These are phyloP conservation scores for Geothlypis trichas DNA, from an alignment of 2,113 vertebrate genomes.

Conservation along the genomic window DNA sequence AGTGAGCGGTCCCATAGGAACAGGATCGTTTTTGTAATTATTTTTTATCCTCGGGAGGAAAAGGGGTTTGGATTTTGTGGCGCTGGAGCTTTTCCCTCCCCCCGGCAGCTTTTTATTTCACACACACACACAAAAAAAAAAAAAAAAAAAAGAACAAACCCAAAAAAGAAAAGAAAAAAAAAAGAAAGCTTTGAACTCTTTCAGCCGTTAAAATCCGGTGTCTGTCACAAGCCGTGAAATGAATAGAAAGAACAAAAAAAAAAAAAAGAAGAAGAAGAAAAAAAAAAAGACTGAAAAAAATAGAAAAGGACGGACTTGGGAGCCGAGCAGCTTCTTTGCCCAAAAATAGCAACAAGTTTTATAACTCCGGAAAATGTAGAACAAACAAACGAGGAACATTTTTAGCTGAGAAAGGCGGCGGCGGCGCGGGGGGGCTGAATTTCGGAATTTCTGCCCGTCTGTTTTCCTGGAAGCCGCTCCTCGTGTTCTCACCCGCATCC, in stretches of 20 bases:
- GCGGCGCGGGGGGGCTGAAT: background rate
- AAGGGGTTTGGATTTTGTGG: background rate
- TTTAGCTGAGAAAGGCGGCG: constrained; percentile 1
- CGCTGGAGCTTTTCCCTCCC: background rate
- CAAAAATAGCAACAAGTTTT: constrained; percentile 71
- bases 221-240: background rate
- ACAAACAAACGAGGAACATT: constrained; percentile 53
- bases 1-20: background rate
- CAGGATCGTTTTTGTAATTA: background rate
- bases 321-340: constrained; percentile 51
- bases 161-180: background rate
- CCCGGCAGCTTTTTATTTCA: background rate
- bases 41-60: background rate
- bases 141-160: background rate
- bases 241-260: background rate
- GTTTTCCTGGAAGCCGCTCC: constrained; percentile 63
- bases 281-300: background rate
- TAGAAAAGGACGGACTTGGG: background rate
- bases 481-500: background rate
- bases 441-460: constrained; percentile 1
- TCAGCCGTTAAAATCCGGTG: background rate
- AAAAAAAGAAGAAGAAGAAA: too few relatives aligned
- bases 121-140: too few relatives aligned
- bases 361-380: constrained; percentile 65
- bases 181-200: background rate